A percentile compares a stretch with the other conserved stretches of the same genome.
Conservation (phyloP, 2,888 invertebrate species). For the Caenorhabditis becei region DNA sequence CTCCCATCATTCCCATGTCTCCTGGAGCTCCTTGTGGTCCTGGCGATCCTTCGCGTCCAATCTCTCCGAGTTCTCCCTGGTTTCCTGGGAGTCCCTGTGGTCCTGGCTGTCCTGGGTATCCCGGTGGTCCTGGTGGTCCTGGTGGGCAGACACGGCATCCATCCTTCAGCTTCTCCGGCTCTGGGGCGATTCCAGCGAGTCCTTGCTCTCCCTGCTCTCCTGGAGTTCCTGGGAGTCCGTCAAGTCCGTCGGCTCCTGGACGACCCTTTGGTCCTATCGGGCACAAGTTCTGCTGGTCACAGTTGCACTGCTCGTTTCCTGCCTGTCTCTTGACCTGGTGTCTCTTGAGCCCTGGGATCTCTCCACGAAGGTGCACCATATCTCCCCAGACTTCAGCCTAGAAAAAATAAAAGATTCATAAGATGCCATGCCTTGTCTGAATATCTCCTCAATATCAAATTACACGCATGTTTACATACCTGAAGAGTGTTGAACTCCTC, state of each 20-base stretch:
- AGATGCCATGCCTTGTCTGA: neutral
- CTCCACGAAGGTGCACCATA: conserved; percentile 61
- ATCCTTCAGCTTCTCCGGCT: conserved; percentile 51
- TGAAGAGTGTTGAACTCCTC: conserved; percentile 71
- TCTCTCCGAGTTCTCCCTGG: conserved; percentile 64
- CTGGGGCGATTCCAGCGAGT: conserved; percentile 64
- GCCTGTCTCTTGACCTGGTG: conserved; percentile 61
- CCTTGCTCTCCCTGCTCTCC: conserved; percentile 70
- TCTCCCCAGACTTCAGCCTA: conserved; percentile 71
- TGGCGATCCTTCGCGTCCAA: conserved; percentile 83
- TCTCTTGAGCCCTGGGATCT: conserved; percentile 52
- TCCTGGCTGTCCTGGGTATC: conserved; percentile 77
- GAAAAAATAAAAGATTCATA: conserved; percentile 23
- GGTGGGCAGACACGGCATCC: conserved; percentile 70
- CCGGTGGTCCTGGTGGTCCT: conserved; percentile 69
- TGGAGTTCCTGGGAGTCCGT: conserved; percentile 76
- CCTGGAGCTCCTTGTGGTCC: conserved; percentile 69
- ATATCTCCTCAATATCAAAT: neutral
- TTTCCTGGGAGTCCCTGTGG: conserved; percentile 82
- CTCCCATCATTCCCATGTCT: conserved; percentile 81
- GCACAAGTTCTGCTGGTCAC: conserved; percentile 66
- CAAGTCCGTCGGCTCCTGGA: conserved; percentile 80
- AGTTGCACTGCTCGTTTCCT: conserved; percentile 64
- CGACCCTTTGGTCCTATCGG: conserved; percentile 72
- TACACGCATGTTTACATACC: conserved; percentile 42